Base-by-base conservation (phyloP, 2,888 invertebrate genomes). In the Drosophila monieri region DNA sequence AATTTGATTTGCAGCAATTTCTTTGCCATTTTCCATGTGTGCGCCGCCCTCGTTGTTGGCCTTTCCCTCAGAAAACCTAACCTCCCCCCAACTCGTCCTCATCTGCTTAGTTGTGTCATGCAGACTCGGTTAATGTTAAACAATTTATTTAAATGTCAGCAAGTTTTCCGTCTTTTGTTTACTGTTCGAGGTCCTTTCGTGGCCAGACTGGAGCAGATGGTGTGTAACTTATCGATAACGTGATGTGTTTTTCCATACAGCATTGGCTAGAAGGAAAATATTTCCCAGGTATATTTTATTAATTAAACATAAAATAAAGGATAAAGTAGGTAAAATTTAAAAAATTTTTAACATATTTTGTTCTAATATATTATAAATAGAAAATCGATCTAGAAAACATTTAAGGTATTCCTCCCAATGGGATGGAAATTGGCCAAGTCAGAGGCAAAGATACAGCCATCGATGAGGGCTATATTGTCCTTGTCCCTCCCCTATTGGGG, bases 1-100 rank as follows among this genome's bases (percentile, higher is more conserved):
- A 88, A 88, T 86, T 88, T 86, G 84, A 89, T 89, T 88, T 88
- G 76, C 76, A 74, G 88, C 81, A 74, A 88, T 88, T 88, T 86
- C 81, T 88, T 80, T 76, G 70, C 86, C 74, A 85, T 85, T 88
- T 81, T 77, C 74, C 80, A 74, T 84, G 76, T 83, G 86, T 77
- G 44, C 32, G 43, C 35, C 64, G 71, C 70, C 76, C 71, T 47
- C 52, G 49, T 70, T 80, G 64, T 71, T 70, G 61, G 46, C 25
- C n/a, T 41, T 12, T 53, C 49, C 58, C 43, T 8, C 18, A 9
- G 39, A 41, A 18, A 15, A 18, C 8, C 18, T 8, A 9, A 41
- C 9, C 37, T 54, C 51, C 65, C 25, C 25, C n/a, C 12, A 44
- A 18, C 39, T 15, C 47, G 9, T 41, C 5, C 66, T 69, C 76